Conservation (phyloP, 2,888 invertebrate genomes). For the Dicyrtoma fusca region DNA sequence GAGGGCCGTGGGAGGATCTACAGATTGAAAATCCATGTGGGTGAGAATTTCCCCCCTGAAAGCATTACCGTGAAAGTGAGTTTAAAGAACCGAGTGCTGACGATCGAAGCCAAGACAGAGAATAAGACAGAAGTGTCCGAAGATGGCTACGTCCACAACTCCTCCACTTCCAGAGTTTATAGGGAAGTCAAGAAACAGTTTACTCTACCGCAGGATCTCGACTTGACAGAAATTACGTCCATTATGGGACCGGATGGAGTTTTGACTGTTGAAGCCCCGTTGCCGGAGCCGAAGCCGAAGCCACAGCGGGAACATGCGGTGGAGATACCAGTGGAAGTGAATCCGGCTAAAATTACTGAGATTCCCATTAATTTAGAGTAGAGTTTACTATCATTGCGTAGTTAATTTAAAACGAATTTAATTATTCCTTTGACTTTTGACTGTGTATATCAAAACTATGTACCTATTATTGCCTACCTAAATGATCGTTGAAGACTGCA, state of each 20-base stretch:
- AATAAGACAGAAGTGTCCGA: constrained; percentile 38
- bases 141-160: too few species aligned
- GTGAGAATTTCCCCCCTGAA: constrained; percentile 52
- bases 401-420: too few species aligned
- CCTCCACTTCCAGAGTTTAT: constrained; percentile 34
- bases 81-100: constrained; percentile 49
- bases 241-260: constrained; percentile 47
- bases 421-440: too few species aligned
- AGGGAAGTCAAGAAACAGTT: constrained; percentile 51
- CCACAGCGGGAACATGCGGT: too few species aligned
- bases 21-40: constrained; percentile 49
- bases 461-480: too few species aligned
- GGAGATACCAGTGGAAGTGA: too few species aligned
- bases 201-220: constrained; percentile 54
- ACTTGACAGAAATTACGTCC: constrained; percentile 46
- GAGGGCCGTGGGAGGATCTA: constrained; percentile 21
- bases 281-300: background rate
- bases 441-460: too few species aligned
- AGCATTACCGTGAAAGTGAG: constrained; percentile 46
- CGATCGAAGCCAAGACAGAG: constrained; percentile 52
- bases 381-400: too few species aligned
- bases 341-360: too few species aligned
- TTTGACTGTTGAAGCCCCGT: constrained; percentile 53
- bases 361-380: too few species aligned
- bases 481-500: too few species aligned